These are phyloP conservation scores for Agrotis ipsilon DNA, from an alignment of 2,888 invertebrate species.

Conservation along the genomic window DNA sequence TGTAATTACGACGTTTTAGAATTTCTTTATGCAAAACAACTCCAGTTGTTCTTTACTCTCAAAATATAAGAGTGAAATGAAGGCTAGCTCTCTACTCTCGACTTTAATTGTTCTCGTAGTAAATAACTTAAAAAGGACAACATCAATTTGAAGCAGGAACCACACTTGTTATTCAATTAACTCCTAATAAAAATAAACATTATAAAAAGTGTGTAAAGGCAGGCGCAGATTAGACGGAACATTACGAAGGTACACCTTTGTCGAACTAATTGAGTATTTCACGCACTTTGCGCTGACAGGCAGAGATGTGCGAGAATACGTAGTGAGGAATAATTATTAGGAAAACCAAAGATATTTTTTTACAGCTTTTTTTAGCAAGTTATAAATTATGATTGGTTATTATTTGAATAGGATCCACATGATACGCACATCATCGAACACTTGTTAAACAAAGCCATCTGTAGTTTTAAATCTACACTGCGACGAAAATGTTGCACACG, in stretches of 20 bases:
- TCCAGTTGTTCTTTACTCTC: no score
- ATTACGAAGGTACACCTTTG: no score
- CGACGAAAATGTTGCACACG: no score
- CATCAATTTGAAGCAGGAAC: slow-evolving; percentile 3
- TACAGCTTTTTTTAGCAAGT: background rate
- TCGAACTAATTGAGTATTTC: background rate
- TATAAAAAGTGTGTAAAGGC: background rate
- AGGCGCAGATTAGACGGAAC: background rate
- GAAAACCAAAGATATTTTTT: background rate
- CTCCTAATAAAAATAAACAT: slow-evolving; percentile 11
- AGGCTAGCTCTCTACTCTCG: no score
- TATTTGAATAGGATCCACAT: background rate
- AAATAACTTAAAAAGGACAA: background rate
- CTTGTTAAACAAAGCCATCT: no score
- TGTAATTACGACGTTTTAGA: no score
- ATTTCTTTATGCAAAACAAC: no score
- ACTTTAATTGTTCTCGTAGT: no score
- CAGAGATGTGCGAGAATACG: background rate
- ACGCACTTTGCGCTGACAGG: background rate
- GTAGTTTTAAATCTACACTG: no score
- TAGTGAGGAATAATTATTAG: background rate
- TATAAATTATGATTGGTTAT: no score
- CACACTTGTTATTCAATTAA: slow-evolving; percentile 7
- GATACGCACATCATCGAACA: no score
- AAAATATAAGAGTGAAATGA: no score